Conservation (phyloP, 2,113 vertebrate species). For the Prolemur simus region DNA sequence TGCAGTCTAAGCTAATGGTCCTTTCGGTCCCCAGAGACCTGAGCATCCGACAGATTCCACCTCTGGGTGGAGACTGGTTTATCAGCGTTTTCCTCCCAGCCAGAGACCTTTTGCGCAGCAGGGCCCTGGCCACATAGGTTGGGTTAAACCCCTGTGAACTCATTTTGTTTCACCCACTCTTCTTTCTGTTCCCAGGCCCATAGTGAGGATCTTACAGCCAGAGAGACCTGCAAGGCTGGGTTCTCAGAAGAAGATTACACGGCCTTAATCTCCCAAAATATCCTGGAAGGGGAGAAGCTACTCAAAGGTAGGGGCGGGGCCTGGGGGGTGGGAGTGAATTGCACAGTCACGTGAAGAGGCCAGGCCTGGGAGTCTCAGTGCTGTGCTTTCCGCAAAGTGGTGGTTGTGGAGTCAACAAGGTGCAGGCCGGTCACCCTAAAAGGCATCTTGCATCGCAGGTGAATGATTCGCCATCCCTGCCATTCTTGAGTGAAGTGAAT, state of each 20-base stretch:
- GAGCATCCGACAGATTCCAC: neutral
- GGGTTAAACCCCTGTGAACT: neutral
- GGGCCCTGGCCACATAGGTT: fast-evolving
- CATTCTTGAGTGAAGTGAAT: constrained; percentile 68
- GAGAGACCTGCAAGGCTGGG: constrained; percentile 85
- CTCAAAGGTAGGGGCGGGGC: constrained; percentile 85
- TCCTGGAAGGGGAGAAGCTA: constrained; percentile 86
- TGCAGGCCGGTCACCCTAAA: constrained; percentile 41
- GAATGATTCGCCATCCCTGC: constrained; percentile 24
- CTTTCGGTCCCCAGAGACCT: neutral
- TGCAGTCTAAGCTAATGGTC: neutral
- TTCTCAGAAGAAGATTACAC: constrained; percentile 87
- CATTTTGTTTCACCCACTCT: neutral
- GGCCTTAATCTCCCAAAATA: constrained; percentile 81
- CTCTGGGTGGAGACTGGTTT: constrained; percentile 9
- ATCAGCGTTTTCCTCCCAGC: neutral
- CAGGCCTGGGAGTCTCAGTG: constrained; percentile 41
- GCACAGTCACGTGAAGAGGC: neutral
- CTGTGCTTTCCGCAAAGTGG: constrained; percentile 48
- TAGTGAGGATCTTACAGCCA: constrained; percentile 83
- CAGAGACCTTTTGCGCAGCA: neutral
- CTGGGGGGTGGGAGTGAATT: neutral
- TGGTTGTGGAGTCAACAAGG: constrained; percentile 53
- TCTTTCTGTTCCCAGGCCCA: constrained; percentile 78
- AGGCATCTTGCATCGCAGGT: constrained; percentile 59